Evolutionary conservation across 1,140 invertebrate genomes (phyloP).

Genomic region (Globodera rostochiensis): DNA sequence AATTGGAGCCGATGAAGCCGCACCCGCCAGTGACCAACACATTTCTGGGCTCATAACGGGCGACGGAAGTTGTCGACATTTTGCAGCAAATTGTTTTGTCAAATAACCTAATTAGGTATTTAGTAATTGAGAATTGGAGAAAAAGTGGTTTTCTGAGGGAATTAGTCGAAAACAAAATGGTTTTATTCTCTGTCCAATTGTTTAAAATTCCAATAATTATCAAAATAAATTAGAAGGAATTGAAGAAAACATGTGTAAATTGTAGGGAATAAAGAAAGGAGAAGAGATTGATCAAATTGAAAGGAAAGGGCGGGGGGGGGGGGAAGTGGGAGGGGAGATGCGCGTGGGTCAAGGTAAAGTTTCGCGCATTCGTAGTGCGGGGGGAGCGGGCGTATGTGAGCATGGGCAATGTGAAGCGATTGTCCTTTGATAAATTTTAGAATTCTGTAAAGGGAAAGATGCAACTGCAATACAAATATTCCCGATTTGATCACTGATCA

Average conservation of each 20-base stretch:
- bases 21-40: conserved; percentile 64
- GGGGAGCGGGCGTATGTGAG: no score
- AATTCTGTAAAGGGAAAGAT: no score
- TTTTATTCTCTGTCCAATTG: neutral
- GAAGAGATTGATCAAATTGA: neutral
- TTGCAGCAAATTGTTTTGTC: neutral
- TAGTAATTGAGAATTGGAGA: neutral
- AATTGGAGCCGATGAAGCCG: conserved; percentile 64
- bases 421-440: neutral
- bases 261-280: neutral
- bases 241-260: neutral
- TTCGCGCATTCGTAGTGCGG: neutral
- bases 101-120: no score
- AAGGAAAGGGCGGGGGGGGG: neutral
- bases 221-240: no score
- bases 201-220: no score
- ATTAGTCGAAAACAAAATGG: neutral
- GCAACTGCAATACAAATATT: no score
- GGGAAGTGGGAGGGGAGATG: no score
- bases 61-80: neutral
- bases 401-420: neutral
- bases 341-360: neutral
- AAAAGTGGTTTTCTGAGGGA: neutral
- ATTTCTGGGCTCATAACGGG: conserved; percentile 51
- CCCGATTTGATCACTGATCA: no score